These are phyloP conservation scores for Atta colombica DNA, from an alignment of 1,140 invertebrate species.

Conservation along the genomic window DNA sequence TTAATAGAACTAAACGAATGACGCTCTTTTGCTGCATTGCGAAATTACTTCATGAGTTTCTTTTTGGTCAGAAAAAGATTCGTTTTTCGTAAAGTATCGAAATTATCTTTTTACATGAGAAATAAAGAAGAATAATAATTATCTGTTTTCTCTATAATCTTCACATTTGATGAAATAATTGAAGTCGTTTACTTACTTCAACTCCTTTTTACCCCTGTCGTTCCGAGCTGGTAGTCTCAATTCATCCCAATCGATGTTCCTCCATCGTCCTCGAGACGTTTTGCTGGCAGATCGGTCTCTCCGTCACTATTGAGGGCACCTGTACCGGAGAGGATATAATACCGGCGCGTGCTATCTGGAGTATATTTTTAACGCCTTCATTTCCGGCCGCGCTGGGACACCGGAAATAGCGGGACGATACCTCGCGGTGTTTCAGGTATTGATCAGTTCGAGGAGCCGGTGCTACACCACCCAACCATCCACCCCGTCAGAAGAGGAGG, in stretches of 20 bases:
- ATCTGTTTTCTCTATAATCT: background rate
- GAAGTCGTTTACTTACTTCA: background rate
- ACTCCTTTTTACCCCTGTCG: background rate
- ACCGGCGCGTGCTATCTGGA: conserved; percentile 68
- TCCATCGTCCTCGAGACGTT: conserved; percentile 29
- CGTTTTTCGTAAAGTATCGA: background rate
- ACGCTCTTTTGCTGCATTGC: background rate
- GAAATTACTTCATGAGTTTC: background rate
- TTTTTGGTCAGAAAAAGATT: background rate
- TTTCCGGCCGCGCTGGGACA: conserved; percentile 84
- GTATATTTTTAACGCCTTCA: conserved; percentile 85
- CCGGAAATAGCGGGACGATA: conserved; percentile 86
- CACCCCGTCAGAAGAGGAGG: conserved; percentile 44
- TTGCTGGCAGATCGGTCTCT: conserved; percentile 26
- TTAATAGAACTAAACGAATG: background rate
- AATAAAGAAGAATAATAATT: background rate
- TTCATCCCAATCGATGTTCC: background rate
- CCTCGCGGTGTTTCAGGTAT: conserved; percentile 86
- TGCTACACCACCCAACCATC: conserved; percentile 71
- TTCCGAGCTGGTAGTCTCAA: background rate
- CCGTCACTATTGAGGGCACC: conserved; percentile 67
- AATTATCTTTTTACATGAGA: background rate
- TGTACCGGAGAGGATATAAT: conserved; percentile 72
- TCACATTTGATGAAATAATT: background rate
- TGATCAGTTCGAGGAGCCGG: conserved; percentile 84